Evolutionary conservation across 37 sponge, comb jelly and placozoan species (phyloP).

Genomic region (Chondrosia reniformis): DNA sequence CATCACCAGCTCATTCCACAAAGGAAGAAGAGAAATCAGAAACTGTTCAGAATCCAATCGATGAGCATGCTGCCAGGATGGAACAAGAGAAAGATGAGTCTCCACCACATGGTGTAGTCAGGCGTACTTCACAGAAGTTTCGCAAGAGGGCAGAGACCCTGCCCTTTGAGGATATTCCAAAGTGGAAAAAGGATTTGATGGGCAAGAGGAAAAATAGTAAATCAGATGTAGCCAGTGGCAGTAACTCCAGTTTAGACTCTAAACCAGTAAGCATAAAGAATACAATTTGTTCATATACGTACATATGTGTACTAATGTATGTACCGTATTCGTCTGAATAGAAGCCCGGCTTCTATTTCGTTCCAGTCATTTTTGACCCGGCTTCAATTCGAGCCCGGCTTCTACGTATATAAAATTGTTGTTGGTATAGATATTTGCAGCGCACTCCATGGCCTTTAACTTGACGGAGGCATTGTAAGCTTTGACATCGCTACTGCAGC

Average conservation of each 20-base stretch:
- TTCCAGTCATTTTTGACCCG: too few relatives aligned
- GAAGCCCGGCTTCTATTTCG: too few relatives aligned
- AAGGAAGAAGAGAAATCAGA: neutral
- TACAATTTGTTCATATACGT: too few relatives aligned
- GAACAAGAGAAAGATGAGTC: conserved; percentile 3
- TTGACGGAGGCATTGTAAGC: too few relatives aligned
- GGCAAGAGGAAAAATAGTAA: neutral
- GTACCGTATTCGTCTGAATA: too few relatives aligned
- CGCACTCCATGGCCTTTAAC: too few relatives aligned
- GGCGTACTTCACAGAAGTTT: conserved; percentile 10
- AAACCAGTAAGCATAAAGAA: neutral
- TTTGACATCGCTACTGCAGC: too few relatives aligned
- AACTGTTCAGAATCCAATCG: neutral
- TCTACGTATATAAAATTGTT: too few relatives aligned
- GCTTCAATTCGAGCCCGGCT: too few relatives aligned
- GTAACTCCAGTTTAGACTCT: neutral
- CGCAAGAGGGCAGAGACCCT: neutral
- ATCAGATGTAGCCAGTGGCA: neutral
- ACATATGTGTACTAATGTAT: neutral
- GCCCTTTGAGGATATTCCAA: neutral
- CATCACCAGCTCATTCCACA: neutral
- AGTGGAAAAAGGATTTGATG: conserved; percentile 10
- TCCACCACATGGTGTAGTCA: conserved; percentile 10
- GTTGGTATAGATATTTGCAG: too few relatives aligned
- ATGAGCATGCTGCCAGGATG: neutral